Conservation (phyloP, 2,888 invertebrate genomes). For the Thelaira solivaga region DNA sequence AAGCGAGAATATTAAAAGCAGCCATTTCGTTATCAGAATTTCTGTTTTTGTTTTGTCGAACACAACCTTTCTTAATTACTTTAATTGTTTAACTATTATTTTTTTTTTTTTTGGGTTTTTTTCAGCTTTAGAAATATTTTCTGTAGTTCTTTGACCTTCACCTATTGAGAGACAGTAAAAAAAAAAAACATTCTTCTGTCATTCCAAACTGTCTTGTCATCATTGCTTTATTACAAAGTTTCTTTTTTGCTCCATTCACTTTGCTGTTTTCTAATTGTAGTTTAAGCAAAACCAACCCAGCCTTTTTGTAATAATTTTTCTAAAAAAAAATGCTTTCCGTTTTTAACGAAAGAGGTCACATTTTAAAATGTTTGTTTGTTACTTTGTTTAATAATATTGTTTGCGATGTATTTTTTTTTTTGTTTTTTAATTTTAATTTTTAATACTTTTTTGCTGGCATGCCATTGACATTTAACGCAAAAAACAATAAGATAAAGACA, state of each 20-base stretch:
- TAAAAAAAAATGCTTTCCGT: not conserved
- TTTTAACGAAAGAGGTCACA: slow-evolving; percentile 47
- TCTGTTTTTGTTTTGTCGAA: no score
- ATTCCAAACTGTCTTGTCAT: not conserved
- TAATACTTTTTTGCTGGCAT: slow-evolving; percentile 15
- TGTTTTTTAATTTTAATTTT: not conserved
- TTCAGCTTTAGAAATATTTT: not conserved
- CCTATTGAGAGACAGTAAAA: no score
- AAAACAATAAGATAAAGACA: not conserved
- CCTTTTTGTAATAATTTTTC: slow-evolving; percentile 27
- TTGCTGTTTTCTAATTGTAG: slow-evolving; percentile 9
- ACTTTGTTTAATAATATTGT: slow-evolving; percentile 33
- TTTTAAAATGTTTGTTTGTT: slow-evolving; percentile 46
- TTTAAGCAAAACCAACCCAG: slow-evolving; percentile 23
- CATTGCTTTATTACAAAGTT: not conserved
- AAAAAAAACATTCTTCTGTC: not conserved
- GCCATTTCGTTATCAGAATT: no score
- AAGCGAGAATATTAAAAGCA: no score
- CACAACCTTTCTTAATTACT: no score
- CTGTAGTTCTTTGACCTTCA: not conserved
- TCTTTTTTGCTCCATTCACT: not conserved
- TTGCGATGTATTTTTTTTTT: no score
- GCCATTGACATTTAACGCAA: slow-evolving; percentile 60
- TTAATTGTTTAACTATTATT: no score
- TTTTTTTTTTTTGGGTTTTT: no score